A percentile compares a stretch with the other conserved stretches of the same genome.
Conservation (phyloP, 2,113 vertebrate genomes). For the Cyphomyrus discorhynchus region DNA sequence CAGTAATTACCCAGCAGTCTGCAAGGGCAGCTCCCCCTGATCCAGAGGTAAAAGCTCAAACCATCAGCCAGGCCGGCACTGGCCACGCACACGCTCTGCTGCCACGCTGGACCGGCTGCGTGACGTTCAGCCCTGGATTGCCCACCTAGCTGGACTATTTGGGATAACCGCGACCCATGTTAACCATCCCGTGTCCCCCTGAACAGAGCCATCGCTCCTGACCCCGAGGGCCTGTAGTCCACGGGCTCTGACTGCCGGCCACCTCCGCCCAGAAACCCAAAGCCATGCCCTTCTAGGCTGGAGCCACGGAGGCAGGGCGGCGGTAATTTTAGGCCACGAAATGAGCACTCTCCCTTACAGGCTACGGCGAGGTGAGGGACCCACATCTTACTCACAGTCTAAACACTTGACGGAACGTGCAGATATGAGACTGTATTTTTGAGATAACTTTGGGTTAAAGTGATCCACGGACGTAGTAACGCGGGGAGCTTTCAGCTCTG, state of each 20-base stretch:
- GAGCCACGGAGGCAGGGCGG: background rate
- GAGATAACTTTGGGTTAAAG: background rate
- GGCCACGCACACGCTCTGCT: background rate
- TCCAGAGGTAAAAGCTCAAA: slow-evolving; percentile 26
- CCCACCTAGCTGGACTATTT: background rate
- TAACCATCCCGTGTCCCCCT: slow-evolving; percentile 11
- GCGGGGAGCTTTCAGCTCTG: background rate
- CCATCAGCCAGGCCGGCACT: slow-evolving; percentile 17
- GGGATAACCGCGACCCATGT: background rate
- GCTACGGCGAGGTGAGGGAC: background rate
- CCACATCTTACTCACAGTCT: background rate
- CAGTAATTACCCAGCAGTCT: slow-evolving; percentile 47
- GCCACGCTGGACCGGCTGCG: background rate
- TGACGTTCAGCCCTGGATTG: background rate
- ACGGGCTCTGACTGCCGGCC: slow-evolving; percentile 43
- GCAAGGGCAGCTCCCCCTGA: slow-evolving; percentile 41
- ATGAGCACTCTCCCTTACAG: background rate
- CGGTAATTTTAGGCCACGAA: background rate
- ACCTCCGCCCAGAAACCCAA: slow-evolving; percentile 55
- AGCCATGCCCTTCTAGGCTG: background rate
- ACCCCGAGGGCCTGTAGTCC: slow-evolving; percentile 23
- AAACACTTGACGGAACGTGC: background rate
- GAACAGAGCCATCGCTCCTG: slow-evolving; percentile 17
- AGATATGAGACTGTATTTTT: background rate
- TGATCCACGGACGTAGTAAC: background rate